Base-by-base conservation (phyloP, 2,888 invertebrate genomes). In the Neria commutata region DNA sequence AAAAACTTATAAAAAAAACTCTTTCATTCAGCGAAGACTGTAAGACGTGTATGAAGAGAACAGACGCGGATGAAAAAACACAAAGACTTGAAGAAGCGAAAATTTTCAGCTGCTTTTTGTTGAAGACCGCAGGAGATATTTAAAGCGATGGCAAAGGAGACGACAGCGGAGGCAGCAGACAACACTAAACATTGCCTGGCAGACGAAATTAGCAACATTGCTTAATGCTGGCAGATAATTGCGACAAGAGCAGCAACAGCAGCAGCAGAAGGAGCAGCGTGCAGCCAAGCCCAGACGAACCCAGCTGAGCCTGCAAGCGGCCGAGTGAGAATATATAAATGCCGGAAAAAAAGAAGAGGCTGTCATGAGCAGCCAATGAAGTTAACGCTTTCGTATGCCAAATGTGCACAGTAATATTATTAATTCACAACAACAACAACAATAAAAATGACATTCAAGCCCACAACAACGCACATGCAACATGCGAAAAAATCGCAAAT, bases 41-140 rank as follows among this genome's bases (percentile, higher is more conserved):
- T 24, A 25, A 54, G 56, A 56, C 25, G 54, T 34, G 26, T 54
- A 11, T 47, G 23, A 16, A 19, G 37, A 50, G 62, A 64, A 60
- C 51, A 63, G 6, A 58, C 50, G 50, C 49, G 56, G 55, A 42
- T n/a, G n/a, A 60, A 49, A 47, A 24, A 33, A 56, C 24, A 24
- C 24, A 55, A 11, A 40, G 10, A 49, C 8, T 45, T 37, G 10
- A 56, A 48, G 26, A 45, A 19, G 19, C 47, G 37, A n/a, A 34
- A 53, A 48, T 57, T 66, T 72, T 65, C 68, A 72, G 72, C 75
- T 70, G 71, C 65, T 62, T 60, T 58, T 61, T 62, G 60, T 60
- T 58, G 56, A 69, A 66, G 69, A 73, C 76, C 73, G 73, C 76
- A 73, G 76, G 77, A 77, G 76, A 75, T 69, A 74, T 67, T 65